These are phyloP conservation scores for Pandemis heparana DNA, from an alignment of 2,888 invertebrate genomes.

Conservation along the genomic window DNA sequence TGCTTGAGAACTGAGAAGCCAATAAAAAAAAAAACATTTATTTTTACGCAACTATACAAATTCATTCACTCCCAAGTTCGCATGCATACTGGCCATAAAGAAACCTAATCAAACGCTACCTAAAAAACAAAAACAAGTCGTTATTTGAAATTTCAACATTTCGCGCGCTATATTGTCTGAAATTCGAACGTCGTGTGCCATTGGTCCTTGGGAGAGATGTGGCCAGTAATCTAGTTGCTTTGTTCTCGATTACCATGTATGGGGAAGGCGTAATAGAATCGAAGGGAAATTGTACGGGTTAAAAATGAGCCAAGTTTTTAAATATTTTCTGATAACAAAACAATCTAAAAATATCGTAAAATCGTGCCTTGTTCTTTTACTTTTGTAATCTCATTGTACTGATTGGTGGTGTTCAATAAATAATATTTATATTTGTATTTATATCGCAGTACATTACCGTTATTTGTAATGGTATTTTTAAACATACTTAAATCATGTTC, in stretches of 20 bases:
- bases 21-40: no score
- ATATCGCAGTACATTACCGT: no score
- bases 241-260: constrained; percentile 47
- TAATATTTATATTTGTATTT: no score
- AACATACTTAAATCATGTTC: no score
- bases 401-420: no score
- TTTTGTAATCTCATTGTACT: no score
- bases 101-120: constrained; percentile 29
- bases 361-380: no score
- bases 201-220: constrained; percentile 57
- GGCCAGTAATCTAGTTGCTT: constrained; percentile 45
- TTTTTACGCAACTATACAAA: background rate
- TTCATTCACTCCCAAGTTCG: background rate
- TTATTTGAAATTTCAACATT: constrained; percentile 48
- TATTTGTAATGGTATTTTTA: no score
- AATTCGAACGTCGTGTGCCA: constrained; percentile 54
- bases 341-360: no score
- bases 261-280: constrained; percentile 41
- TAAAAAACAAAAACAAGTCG: constrained; percentile 42
- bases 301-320: constrained; percentile 15
- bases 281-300: background rate
- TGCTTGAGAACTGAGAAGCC: no score
- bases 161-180: constrained; percentile 54
- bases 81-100: constrained; percentile 25
- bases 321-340: background rate